Base-by-base conservation (phyloP, 2,113 vertebrate genomes). In the Xenopus borealis region DNA sequence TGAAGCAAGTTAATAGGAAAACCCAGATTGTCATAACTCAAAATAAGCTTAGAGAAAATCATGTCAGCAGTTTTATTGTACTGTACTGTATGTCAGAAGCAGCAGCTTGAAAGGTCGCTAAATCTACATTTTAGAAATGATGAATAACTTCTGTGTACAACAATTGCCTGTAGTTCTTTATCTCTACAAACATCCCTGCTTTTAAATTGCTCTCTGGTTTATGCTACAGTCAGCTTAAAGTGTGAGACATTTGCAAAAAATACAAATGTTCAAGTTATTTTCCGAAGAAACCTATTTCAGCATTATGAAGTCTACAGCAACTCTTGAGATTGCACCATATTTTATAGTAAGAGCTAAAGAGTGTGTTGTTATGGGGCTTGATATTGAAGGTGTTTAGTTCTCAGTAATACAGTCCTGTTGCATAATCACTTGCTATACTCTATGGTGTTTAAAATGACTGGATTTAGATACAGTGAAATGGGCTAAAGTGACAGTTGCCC, bases 51-150 rank as follows among this genome's bases (percentile, higher is more conserved):
- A 46, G 11, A 75, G 57, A 68, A 77, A 70, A 70, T 46, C 59
- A 63, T 62, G 66, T 77, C 74, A 77, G 74, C 74, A 72, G 6
- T 76, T 61, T 82, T 11, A 81, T 82, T 55, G 27, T 64, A 45
- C 19, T 71, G 18, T 67, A 78, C 13, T 47, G 62, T 57, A 70
- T 77, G 74, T 70, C 74, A 77, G 1, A 72, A n/a, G 72, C 65
- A 62, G 46, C 71, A 67, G 47, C 20, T 68, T 75, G 69, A 84
- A 86, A 81, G 33, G 23, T 63, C 77, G 30, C 57, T 46, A 80
- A 81, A 75, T 84, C 69, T 78, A 66, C 79, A 47, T 71, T 82
- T 86, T 79, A 44, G 47, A 82, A 81, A 80, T 79, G 78, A 84
- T 20, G 78, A 80, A 83, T 79, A 78, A n/a, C 4, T 46, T 81